Evolutionary conservation across 2,113 vertebrate species (phyloP).

Genomic region (Anguilla japonica): DNA sequence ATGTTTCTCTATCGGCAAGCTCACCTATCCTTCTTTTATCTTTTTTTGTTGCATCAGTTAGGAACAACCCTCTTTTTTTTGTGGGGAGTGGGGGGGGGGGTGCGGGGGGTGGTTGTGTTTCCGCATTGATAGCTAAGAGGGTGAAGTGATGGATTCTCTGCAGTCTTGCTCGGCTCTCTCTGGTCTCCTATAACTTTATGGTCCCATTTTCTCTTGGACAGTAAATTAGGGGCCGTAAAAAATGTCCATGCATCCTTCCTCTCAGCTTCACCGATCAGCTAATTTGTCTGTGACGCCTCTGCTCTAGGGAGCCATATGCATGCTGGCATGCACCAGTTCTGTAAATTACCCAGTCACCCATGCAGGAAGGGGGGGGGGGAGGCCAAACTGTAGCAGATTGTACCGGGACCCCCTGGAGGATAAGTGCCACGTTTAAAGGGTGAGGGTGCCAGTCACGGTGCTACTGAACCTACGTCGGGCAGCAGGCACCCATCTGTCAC

Average conservation of each 20-base stretch:
- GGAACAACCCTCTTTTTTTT: too few relatives aligned
- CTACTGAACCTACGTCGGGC: neutral
- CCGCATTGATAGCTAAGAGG: neutral
- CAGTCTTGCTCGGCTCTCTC: neutral
- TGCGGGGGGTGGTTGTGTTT: neutral
- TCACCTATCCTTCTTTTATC: too few relatives aligned
- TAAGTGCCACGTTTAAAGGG: neutral
- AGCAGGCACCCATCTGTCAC: slow-evolving; percentile 11
- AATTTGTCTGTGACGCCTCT: slow-evolving; percentile 1
- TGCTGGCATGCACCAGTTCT: neutral
- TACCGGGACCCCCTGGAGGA: neutral
- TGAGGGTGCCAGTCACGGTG: slow-evolving; percentile 2
- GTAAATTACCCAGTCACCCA: neutral
- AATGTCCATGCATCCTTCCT: neutral
- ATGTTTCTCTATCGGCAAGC: too few relatives aligned
- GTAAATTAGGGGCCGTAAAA: slow-evolving; percentile 16
- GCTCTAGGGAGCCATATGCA: neutral
- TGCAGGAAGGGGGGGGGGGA: neutral
- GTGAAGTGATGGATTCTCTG: neutral
- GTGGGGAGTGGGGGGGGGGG: too few relatives aligned
- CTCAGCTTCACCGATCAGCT: neutral
- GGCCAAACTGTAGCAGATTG: slow-evolving; percentile 18
- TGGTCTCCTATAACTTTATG: slow-evolving; percentile 12
- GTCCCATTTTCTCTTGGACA: slow-evolving; percentile 11
- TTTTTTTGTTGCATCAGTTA: too few relatives aligned